These are phyloP conservation scores for Coenobita brevimanus DNA, from an alignment of 1,140 invertebrate species.

Conservation along the genomic window DNA sequence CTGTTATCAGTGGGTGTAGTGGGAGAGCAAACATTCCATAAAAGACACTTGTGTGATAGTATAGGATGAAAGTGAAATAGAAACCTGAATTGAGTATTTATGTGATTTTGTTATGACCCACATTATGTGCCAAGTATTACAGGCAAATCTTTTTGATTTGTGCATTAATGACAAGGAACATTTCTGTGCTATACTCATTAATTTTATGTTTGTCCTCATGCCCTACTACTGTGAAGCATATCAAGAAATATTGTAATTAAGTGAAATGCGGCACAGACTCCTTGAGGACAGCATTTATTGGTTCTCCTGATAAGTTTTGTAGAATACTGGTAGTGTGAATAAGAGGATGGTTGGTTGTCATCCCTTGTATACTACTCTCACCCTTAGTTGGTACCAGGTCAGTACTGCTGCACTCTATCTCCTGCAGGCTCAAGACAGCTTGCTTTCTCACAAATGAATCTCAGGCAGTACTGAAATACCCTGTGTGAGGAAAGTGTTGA, in stretches of 20 bases:
- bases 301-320: constrained; percentile 47
- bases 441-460: constrained; percentile 61
- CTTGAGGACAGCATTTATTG: constrained; percentile 54
- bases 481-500: constrained; percentile 57
- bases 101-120: constrained; percentile 44
- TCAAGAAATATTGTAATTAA: constrained; percentile 55
- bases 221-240: constrained; percentile 61
- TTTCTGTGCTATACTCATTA: constrained; percentile 53
- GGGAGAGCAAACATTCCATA: constrained; percentile 62
- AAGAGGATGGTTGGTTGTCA: constrained; percentile 33
- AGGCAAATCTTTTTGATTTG: constrained; percentile 66
- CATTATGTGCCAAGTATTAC: constrained; percentile 62
- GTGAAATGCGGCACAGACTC: constrained; percentile 53
- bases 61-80: constrained; percentile 53
- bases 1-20: constrained; percentile 39
- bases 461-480: constrained; percentile 63
- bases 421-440: constrained; percentile 34
- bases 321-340: constrained; percentile 41
- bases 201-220: constrained; percentile 60
- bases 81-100: constrained; percentile 54
- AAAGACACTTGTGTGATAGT: constrained; percentile 66
- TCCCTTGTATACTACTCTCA: constrained; percentile 62
- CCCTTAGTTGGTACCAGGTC: constrained; percentile 55
- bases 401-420: constrained; percentile 51
- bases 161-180: constrained; percentile 51